These are phyloP conservation scores for Heliangelus exortis DNA, from an alignment of 2,797 vertebrate genomes.

Conservation along the genomic window DNA sequence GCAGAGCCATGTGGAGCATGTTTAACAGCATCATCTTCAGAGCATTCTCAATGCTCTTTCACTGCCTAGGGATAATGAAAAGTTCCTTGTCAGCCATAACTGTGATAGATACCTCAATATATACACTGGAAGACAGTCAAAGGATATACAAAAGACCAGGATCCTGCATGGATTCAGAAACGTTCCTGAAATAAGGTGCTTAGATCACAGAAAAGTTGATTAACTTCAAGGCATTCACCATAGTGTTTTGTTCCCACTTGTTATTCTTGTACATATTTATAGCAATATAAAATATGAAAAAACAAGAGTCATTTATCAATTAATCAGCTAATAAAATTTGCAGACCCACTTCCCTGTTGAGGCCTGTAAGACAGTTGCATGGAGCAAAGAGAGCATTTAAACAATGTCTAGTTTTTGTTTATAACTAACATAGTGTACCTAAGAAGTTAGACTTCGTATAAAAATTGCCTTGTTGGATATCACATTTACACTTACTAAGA, in stretches of 20 bases:
- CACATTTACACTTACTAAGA: neutral
- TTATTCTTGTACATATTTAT: neutral
- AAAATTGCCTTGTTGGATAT: neutral
- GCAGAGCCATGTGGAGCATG: neutral
- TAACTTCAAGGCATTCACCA: accelerated
- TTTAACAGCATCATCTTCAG: neutral
- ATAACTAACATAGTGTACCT: neutral
- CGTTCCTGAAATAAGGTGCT: neutral
- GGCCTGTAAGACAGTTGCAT: neutral
- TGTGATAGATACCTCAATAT: neutral
- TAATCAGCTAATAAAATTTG: neutral
- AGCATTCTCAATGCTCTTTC: neutral
- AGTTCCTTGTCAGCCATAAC: neutral
- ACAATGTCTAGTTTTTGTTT: neutral
- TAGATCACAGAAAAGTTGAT: neutral
- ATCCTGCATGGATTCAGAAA: neutral
- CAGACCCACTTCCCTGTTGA: neutral
- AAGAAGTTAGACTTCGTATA: neutral
- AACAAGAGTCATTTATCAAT: neutral
- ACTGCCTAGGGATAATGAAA: neutral
- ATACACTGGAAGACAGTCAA: neutral
- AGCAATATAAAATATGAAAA: neutral
- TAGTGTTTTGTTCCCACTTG: neutral
- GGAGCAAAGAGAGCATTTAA: neutral
- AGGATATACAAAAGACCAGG: neutral